phyloP scores from a whole-genome alignment of 2,888 invertebrate species.

The Drosophila percnosoma region DNA sequence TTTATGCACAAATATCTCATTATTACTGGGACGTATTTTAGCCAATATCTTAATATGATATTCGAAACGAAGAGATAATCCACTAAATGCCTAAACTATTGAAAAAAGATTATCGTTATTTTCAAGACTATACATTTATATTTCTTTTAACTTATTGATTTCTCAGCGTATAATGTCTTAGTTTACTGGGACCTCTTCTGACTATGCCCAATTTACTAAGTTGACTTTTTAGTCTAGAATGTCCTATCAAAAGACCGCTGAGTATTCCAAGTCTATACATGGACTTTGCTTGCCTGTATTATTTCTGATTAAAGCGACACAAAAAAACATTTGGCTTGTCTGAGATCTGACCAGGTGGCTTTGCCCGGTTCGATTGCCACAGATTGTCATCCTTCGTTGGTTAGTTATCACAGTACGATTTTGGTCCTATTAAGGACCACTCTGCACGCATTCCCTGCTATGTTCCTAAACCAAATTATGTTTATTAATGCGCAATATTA shows the following conservation, averaged over 20 bases:
- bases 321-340: neutral
- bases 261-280: neutral
- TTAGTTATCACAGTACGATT: neutral
- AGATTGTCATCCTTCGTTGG: neutral
- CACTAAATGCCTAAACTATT: too few relatives aligned
- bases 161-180: neutral
- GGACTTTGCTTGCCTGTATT: neutral
- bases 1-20: neutral
- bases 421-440: neutral
- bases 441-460: neutral
- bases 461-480: neutral
- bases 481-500: neutral
- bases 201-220: neutral
- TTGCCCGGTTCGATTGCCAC: neutral
- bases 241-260: neutral
- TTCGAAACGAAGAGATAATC: neutral
- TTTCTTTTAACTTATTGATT: neutral
- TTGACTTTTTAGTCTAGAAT: neutral
- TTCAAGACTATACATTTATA: too few relatives aligned
- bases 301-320: neutral
- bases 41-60: neutral
- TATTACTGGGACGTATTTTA: neutral
- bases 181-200: neutral
- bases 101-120: too few relatives aligned
- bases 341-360: neutral